Percentiles rank a stretch among this genome's conserved stretches.
Evolutionary conservation across 2,113 vertebrate species (phyloP).

Genomic region (Tragelaphus imberbis): DNA sequence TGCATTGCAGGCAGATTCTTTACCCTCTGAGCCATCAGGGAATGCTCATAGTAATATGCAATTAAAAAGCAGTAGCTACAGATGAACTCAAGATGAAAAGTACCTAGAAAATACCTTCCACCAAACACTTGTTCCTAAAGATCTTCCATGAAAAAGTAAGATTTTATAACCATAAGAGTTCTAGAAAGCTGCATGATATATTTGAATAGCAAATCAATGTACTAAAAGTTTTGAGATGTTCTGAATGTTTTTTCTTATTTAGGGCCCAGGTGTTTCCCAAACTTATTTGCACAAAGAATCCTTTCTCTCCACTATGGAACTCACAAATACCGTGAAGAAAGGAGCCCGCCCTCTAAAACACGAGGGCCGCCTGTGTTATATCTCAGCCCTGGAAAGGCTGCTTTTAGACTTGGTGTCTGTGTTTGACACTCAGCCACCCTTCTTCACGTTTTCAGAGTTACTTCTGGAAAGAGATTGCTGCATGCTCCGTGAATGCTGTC

Average conservation of each 20-base stretch:
- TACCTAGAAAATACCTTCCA: neutral
- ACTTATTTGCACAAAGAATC: neutral
- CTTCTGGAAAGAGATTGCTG: neutral
- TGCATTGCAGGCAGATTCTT: neutral
- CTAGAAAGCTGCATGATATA: neutral
- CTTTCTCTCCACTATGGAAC: neutral
- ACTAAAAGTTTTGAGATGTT: neutral
- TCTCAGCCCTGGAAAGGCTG: neutral
- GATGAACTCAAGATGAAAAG: neutral
- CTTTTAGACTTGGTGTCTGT: neutral
- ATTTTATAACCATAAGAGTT: neutral
- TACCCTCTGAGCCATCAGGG: neutral
- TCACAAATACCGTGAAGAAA: neutral
- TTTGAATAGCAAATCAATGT: neutral
- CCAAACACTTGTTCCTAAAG: neutral
- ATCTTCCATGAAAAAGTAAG: neutral
- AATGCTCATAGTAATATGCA: neutral
- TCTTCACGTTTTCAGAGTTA: constrained; percentile 29
- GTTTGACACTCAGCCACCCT: neutral
- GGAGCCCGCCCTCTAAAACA: neutral
- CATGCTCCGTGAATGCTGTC: constrained; percentile 15
- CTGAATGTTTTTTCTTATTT: neutral
- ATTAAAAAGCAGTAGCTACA: neutral
- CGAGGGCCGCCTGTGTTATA: neutral
- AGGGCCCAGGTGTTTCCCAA: neutral